These are phyloP conservation scores for Emydoidea blandingii DNA, from an alignment of 2,797 vertebrate species.

Conservation along the genomic window DNA sequence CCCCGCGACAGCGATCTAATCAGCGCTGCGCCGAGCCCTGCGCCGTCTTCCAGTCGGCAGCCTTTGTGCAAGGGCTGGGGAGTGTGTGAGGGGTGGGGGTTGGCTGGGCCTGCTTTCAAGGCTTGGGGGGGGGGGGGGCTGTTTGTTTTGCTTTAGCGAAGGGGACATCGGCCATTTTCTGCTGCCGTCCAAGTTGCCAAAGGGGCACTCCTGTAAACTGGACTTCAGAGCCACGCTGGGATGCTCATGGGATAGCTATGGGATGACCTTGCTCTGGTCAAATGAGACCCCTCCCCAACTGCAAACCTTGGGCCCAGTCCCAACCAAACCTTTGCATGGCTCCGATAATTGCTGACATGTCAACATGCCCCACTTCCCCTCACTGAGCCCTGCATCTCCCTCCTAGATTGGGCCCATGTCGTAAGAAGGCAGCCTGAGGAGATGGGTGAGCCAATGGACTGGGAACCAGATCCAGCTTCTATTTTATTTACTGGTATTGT, in stretches of 20 bases:
- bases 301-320: neutral
- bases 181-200: rapidly evolving
- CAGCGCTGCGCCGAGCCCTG: constrained; percentile 51
- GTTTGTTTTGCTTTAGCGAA: neutral
- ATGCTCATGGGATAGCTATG: neutral
- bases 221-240: rapidly evolving
- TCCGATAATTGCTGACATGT: neutral
- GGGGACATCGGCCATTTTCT: rapidly evolving
- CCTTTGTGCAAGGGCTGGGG: neutral
- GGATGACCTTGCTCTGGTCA: neutral
- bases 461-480: neutral
- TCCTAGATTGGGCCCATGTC: neutral
- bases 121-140: neutral
- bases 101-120: rapidly evolving
- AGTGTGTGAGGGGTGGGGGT: neutral
- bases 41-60: constrained; percentile 33
- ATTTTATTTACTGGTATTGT: neutral
- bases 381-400: neutral
- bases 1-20: constrained; percentile 84
- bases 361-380: neutral
- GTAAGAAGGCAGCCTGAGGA: neutral
- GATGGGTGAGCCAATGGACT: neutral
- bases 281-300: rapidly evolving
- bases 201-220: rapidly evolving
- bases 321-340: neutral